Evolutionary conservation across 1,140 invertebrate genomes (phyloP).

Genomic region (Condylostylus longicornis): DNA sequence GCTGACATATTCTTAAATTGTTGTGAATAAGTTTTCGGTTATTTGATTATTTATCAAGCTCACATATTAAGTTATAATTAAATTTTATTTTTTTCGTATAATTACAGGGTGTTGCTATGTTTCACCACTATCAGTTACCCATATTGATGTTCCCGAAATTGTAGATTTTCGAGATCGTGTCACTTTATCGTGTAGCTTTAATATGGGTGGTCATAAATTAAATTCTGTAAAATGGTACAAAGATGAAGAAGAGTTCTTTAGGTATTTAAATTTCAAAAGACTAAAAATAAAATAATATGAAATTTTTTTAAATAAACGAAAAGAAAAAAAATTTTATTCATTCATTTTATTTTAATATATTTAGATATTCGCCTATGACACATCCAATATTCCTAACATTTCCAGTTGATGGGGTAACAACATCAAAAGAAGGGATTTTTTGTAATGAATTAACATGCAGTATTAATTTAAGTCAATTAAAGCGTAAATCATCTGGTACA

Average conservation of each 20-base stretch:
- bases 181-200: constrained; percentile 34
- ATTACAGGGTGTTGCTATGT: too few species aligned
- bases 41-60: too few species aligned
- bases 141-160: constrained; percentile 20
- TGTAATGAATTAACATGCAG: constrained; percentile 37
- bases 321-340: too few species aligned
- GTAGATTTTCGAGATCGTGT: constrained; percentile 32
- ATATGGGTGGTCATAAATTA: constrained; percentile 39
- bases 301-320: too few species aligned
- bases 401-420: constrained; percentile 44
- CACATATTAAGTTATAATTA: too few species aligned
- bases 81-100: too few species aligned
- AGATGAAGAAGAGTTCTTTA: constrained; percentile 49
- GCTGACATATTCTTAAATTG: too few species aligned
- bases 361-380: constrained; percentile 27
- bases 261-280: constrained; percentile 27
- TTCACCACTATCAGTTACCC: too few species aligned
- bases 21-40: too few species aligned
- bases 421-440: constrained; percentile 56
- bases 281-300: not conserved
- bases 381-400: constrained; percentile 28
- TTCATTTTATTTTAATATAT: constrained; percentile 1
- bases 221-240: constrained; percentile 65
- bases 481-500: constrained; percentile 35
- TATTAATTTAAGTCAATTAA: constrained; percentile 37